Conservation (phyloP, 2,113 vertebrate species). For the Psittacus erithacus region DNA sequence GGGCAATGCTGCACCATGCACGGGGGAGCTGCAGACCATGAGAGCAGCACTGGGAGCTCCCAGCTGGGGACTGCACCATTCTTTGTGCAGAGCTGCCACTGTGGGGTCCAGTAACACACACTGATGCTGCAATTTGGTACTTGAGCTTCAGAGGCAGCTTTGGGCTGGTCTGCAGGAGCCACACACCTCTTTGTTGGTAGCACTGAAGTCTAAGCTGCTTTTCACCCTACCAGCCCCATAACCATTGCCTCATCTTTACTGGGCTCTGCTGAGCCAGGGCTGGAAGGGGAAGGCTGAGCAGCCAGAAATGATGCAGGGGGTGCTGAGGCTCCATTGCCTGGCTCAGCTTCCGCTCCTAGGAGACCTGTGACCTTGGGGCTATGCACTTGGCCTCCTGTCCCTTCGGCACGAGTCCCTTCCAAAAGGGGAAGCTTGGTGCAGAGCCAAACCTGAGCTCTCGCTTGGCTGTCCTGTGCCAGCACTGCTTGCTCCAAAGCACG, state of each 20-base stretch:
- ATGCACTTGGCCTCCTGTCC: neutral
- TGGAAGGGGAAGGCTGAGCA: neutral
- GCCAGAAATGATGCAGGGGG: neutral
- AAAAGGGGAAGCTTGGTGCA: neutral
- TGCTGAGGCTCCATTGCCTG: neutral
- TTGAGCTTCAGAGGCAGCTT: neutral
- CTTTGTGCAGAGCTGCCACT: neutral
- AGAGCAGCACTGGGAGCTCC: neutral
- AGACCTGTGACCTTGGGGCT: neutral
- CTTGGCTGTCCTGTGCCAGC: neutral
- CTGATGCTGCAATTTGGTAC: neutral
- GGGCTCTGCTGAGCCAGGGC: neutral
- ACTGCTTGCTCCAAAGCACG: accelerated
- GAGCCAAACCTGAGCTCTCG: accelerated
- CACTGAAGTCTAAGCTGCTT: neutral
- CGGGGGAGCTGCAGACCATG: accelerated
- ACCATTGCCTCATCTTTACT: neutral
- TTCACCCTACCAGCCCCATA: neutral
- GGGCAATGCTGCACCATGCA: neutral
- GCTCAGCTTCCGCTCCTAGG: neutral
- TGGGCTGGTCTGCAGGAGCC: neutral
- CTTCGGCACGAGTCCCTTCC: accelerated
- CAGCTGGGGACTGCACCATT: accelerated
- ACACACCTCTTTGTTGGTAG: neutral
- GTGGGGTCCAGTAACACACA: neutral